These are phyloP conservation scores for rat (Rattus norvegicus) DNA, from an alignment of 2,113 vertebrate species.

Conservation along the genomic window DNA sequence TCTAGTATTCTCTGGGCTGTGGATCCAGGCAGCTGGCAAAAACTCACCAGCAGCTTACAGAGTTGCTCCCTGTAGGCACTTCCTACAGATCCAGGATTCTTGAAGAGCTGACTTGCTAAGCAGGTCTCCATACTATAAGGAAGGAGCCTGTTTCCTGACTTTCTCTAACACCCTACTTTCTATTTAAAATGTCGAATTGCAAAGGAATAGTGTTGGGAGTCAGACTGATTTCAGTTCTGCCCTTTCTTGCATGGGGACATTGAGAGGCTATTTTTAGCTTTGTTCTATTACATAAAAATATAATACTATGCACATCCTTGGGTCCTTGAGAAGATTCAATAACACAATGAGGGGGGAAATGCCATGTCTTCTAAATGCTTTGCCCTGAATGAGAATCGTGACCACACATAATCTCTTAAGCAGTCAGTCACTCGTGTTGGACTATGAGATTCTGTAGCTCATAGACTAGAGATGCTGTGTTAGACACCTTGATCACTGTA, in stretches of 20 bases:
- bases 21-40: background rate
- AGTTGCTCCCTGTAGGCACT: background rate
- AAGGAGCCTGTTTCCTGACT: background rate
- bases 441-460: background rate
- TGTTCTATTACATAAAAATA: background rate
- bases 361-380: rapidly evolving
- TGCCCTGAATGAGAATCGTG: background rate
- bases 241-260: background rate
- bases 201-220: background rate
- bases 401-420: background rate
- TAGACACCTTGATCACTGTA: background rate
- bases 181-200: background rate
- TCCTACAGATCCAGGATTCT: background rate
- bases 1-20: background rate
- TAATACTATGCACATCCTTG: background rate
- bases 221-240: background rate
- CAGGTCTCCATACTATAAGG: background rate
- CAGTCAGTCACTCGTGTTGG: background rate
- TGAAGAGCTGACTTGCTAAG: background rate
- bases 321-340: background rate
- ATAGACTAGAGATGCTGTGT: background rate
- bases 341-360: background rate
- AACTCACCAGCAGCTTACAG: background rate
- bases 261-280: background rate
- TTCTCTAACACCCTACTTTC: background rate